These are phyloP conservation scores for Synodontis membranacea DNA, from an alignment of 2,113 vertebrate species.

Conservation along the genomic window DNA sequence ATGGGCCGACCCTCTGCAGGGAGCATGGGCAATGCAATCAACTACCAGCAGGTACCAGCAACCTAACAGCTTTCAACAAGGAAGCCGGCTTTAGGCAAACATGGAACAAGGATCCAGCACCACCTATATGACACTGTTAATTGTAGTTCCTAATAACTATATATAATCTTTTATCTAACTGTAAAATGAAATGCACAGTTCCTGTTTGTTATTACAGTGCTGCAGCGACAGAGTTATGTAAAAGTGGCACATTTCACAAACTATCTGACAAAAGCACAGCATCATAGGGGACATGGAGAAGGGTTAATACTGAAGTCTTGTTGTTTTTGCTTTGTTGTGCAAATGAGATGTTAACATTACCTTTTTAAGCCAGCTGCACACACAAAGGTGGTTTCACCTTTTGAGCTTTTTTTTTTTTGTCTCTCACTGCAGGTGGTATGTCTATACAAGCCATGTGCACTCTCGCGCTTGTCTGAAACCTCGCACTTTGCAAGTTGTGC, in stretches of 20 bases:
- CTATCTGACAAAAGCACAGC: not conserved
- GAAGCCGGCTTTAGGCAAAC: not conserved
- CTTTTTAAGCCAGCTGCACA: not conserved
- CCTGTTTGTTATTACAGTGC: not conserved
- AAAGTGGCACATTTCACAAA: not conserved
- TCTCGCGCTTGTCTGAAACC: not conserved
- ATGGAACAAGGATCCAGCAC: not conserved
- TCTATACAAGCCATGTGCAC: not conserved
- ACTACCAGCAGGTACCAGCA: slow-evolving; percentile 82
- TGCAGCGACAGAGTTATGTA: not conserved
- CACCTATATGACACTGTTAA: not conserved
- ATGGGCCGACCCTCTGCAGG: slow-evolving; percentile 83
- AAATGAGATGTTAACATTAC: not conserved
- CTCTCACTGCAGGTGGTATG: not conserved
- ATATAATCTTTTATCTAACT: not conserved
- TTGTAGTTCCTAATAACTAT: too few species aligned
- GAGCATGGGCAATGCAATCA: slow-evolving; percentile 81
- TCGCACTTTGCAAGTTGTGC: not conserved
- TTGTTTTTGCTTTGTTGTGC: slow-evolving; percentile 3
- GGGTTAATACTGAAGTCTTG: not conserved
- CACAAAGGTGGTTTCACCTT: not conserved
- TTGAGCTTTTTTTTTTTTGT: not conserved
- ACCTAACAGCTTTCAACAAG: not conserved
- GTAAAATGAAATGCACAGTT: not conserved
- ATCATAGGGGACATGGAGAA: not conserved